A percentile compares a stretch with the other conserved stretches of the same genome.
These are phyloP conservation scores for Zosterops japonicus DNA, from an alignment of 2,113 vertebrate species.

Conservation along the genomic window DNA sequence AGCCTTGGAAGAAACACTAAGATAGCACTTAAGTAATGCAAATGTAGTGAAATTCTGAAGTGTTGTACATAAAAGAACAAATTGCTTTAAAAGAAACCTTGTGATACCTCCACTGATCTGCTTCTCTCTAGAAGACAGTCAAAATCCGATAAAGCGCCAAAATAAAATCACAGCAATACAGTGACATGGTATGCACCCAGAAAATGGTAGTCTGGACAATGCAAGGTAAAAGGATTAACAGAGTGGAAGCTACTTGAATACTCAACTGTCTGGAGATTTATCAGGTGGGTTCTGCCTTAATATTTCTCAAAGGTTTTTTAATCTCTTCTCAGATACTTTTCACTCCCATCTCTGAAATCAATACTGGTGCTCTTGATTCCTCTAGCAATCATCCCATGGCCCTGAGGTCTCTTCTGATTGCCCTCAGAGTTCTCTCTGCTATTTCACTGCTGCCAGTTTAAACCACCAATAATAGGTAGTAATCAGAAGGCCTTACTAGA, in stretches of 20 bases:
- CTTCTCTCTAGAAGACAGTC: not conserved
- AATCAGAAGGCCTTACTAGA: not conserved
- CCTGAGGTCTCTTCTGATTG: not conserved
- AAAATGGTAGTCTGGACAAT: not conserved
- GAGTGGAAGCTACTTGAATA: not conserved
- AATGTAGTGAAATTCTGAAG: not conserved
- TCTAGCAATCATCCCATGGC: not conserved
- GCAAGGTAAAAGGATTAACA: not conserved
- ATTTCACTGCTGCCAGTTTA: not conserved
- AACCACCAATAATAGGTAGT: no score
- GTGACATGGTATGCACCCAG: rapidly evolving
- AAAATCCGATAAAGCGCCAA: not conserved
- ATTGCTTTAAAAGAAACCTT: not conserved
- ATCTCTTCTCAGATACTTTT: not conserved
- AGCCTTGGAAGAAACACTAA: not conserved
- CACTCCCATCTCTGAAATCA: not conserved
- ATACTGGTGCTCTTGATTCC: not conserved
- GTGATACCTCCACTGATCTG: not conserved
- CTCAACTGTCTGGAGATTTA: not conserved
- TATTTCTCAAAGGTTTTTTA: not conserved
- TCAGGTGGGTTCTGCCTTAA: not conserved
- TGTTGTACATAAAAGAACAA: not conserved
- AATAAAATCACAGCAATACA: not conserved
- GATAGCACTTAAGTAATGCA: not conserved
- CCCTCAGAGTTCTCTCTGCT: not conserved